Percentiles rank a stretch among this genome's conserved stretches.
These are phyloP conservation scores for Diplodus sargus DNA, from an alignment of 2,797 vertebrate species.

Conservation along the genomic window DNA sequence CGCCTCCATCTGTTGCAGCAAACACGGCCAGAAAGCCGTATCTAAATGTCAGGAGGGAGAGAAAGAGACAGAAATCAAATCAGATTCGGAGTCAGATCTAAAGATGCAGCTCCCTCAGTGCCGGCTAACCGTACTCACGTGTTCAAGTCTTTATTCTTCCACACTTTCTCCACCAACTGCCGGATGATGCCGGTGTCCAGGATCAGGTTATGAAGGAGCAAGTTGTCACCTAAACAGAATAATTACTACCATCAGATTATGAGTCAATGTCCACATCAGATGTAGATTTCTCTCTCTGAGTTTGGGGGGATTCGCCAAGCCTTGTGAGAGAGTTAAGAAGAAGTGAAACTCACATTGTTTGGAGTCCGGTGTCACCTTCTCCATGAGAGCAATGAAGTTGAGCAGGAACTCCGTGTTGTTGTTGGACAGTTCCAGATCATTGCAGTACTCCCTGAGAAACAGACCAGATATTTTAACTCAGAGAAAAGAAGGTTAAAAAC, in stretches of 20 bases:
- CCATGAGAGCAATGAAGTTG: slow-evolving; percentile 99
- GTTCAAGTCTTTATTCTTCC: slow-evolving; percentile 96
- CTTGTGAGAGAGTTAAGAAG: too few relatives aligned
- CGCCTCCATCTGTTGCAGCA: slow-evolving; percentile 94
- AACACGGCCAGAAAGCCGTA: slow-evolving; percentile 97
- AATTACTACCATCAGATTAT: background rate
- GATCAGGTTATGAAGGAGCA: slow-evolving; percentile 97
- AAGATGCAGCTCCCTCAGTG: background rate
- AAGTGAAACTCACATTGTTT: slow-evolving; percentile 93
- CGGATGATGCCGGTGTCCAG: slow-evolving; percentile 97
- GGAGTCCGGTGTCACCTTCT: slow-evolving; percentile 99
- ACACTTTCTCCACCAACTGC: slow-evolving; percentile 95
- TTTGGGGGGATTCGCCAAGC: background rate
- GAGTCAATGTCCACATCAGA: background rate
- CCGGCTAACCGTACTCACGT: slow-evolving; percentile 85
- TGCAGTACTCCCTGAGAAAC: slow-evolving; percentile 96
- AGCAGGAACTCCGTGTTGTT: slow-evolving; percentile 99
- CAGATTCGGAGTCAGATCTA: background rate
- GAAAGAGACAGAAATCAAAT: slow-evolving; percentile 28
- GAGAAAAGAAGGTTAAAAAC: slow-evolving; percentile 24
- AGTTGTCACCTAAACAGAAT: slow-evolving; percentile 89
- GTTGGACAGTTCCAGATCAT: slow-evolving; percentile 95
- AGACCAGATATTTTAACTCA: slow-evolving; percentile 26
- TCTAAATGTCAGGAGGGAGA: slow-evolving; percentile 74
- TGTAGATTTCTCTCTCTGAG: background rate